These are phyloP conservation scores for Paguma larvata DNA, from an alignment of 2,797 vertebrate species.

Conservation along the genomic window DNA sequence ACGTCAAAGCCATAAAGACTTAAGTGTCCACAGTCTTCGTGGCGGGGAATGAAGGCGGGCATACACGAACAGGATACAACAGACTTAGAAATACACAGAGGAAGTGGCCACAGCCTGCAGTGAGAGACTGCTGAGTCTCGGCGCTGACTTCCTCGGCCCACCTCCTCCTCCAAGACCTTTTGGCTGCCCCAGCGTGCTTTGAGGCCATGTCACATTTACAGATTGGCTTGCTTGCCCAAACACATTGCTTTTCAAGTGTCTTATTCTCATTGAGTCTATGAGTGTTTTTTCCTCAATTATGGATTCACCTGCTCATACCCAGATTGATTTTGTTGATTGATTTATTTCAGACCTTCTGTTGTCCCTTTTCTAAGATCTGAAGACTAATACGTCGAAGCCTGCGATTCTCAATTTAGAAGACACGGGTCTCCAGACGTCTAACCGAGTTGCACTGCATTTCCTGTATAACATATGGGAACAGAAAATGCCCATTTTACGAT, in stretches of 20 bases:
- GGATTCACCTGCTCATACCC: neutral
- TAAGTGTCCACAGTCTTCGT: neutral
- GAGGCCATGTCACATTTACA: neutral
- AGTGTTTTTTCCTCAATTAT: neutral
- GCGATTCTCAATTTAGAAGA: slow-evolving; percentile 51
- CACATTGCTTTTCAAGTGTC: slow-evolving; percentile 35
- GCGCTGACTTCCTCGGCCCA: neutral
- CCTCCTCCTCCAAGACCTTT: neutral
- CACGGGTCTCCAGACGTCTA: slow-evolving; percentile 56
- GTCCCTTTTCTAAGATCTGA: slow-evolving; percentile 19
- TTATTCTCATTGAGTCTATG: slow-evolving; percentile 53
- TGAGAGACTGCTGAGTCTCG: neutral
- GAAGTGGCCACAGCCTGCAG: neutral
- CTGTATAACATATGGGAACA: slow-evolving; percentile 39
- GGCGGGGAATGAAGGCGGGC: neutral
- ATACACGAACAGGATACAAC: neutral
- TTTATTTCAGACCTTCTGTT: slow-evolving; percentile 22
- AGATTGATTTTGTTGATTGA: slow-evolving; percentile 27
- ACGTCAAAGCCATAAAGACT: neutral
- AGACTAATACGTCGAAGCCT: neutral
- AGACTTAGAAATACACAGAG: neutral
- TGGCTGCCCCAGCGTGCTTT: neutral
- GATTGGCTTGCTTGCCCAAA: slow-evolving; percentile 38
- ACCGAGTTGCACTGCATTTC: slow-evolving; percentile 30
- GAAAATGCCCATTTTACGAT: slow-evolving; percentile 76